Evolutionary conservation across 2,888 invertebrate species (phyloP).

Genomic region (Harpalus rubripes): DNA sequence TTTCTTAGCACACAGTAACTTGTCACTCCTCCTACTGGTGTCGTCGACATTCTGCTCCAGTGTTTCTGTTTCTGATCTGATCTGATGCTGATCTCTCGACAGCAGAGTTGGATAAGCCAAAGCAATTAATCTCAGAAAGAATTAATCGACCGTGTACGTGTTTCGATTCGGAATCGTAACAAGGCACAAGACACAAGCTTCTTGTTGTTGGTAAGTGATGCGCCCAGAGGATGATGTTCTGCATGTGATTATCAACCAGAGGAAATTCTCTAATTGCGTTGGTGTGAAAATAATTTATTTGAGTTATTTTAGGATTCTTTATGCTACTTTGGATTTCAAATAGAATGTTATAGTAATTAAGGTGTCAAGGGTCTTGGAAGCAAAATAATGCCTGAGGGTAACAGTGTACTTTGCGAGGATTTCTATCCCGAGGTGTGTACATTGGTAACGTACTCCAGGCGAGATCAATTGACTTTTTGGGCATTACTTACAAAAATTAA

Average conservation of each 20-base stretch:
- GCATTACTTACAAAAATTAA: no score
- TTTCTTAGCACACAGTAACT: background rate
- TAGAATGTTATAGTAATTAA: no score
- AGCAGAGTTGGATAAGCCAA: conserved; percentile 24
- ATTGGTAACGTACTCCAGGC: no score
- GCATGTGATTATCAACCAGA: background rate
- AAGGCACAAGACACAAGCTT: background rate
- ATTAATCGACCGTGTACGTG: conserved; percentile 45
- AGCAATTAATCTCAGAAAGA: conserved; percentile 46
- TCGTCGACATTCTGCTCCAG: background rate
- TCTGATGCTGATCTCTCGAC: conserved; percentile 50
- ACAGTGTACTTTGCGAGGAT: no score
- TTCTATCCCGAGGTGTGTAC: no score
- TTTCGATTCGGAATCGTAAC: conserved; percentile 42
- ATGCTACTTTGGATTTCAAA: no score
- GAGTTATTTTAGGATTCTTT: no score
- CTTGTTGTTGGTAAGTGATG: conserved; percentile 36
- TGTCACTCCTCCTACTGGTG: background rate
- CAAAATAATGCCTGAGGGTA: no score
- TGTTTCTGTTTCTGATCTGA: conserved; percentile 5
- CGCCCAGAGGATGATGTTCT: background rate
- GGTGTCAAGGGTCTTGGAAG: no score
- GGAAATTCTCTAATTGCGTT: background rate
- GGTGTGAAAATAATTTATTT: background rate
- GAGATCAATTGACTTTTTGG: no score